Base-by-base conservation (phyloP, 2,113 vertebrate genomes). In the Spermophilus dauricus region DNA sequence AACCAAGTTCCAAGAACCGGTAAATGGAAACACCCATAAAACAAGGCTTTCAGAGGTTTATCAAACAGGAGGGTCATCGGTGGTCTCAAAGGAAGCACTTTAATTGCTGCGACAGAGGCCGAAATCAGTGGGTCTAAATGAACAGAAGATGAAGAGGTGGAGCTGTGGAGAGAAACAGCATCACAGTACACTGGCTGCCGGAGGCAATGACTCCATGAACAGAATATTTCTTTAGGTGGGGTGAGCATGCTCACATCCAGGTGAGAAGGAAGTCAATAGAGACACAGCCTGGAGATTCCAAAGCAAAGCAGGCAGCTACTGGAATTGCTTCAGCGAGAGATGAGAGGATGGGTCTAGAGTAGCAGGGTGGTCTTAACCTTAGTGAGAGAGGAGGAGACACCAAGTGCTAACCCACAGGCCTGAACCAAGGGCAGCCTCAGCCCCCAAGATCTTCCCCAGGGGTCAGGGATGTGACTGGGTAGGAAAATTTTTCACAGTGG, bases 391-490 rank as follows among this genome's bases (percentile, higher is more conserved):
- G 26, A 39, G 17, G 11, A 51, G 56, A 18, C 22, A 58, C 3
- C 14, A 17, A 92, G 77, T 28, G 61, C 86, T 93, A 34, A 42
- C 13, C 10, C n/a, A 77, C n/a, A 89, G 9, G 7, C 53, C 4
- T 42, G 39, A 28, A 3, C 0, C 4, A 2, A 13, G 20, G 22
- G 37, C 6, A 32, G n/a, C 13, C 2, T 32, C 9, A 10, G 24
- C 2, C 16, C 4, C 58, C 32, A 70, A 17, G 13, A 22, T 70
- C n/a, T 61, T 4, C 13, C 32, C n/a, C 51, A n/a, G 0, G 14
- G 42, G 86, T 30, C 4, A 10, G 14, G 18, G 18, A 6, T 37
- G 32, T 18, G 45, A 37, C 37, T 65, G 37, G 26, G 26, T 17
- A 51, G 63, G 39, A 78, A n/a, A 93, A 53, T 26, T 72, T 20